Conservation (phyloP, 2,113 vertebrate genomes). For the Melanostigma gelatinosum region DNA sequence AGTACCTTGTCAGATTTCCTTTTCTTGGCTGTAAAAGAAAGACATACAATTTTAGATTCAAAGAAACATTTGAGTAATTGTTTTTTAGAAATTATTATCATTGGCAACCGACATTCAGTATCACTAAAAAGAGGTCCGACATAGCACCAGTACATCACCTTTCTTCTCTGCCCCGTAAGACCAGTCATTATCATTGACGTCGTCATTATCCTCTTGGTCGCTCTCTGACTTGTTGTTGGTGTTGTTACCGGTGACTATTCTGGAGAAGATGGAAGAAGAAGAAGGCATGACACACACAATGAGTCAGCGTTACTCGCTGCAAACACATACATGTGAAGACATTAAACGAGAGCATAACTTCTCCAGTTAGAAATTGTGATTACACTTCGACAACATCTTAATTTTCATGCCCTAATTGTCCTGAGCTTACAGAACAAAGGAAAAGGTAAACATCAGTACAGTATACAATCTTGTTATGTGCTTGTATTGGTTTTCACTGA, state of each 20-base stretch:
- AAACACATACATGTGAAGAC: background rate
- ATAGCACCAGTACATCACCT: slow-evolving; percentile 79
- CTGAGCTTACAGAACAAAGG: background rate
- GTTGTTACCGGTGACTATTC: slow-evolving; percentile 97
- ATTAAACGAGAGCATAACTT: background rate
- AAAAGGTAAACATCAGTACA: background rate
- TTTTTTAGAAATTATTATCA: background rate
- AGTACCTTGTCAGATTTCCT: slow-evolving; percentile 96
- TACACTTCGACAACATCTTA: background rate
- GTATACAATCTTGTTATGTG: background rate
- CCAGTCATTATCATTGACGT: slow-evolving; percentile 99
- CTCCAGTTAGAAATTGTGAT: too few species aligned
- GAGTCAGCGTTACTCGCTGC: slow-evolving; percentile 39
- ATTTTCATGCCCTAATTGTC: background rate
- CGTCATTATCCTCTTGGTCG: slow-evolving; percentile 98
- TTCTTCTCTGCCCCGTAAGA: slow-evolving; percentile 98
- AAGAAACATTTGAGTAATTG: background rate
- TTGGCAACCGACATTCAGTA: background rate
- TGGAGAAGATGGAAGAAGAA: slow-evolving; percentile 47
- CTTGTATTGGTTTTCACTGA: background rate
- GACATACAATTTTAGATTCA: background rate
- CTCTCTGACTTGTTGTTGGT: slow-evolving; percentile 98
- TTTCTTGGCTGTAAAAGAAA: slow-evolving; percentile 90
- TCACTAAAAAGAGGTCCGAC: background rate
- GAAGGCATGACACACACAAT: background rate